Evolutionary conservation across 2,888 invertebrate genomes (phyloP), one percentile per base, ranked within the genome.

Genomic region (Drosophila dives): DNA sequence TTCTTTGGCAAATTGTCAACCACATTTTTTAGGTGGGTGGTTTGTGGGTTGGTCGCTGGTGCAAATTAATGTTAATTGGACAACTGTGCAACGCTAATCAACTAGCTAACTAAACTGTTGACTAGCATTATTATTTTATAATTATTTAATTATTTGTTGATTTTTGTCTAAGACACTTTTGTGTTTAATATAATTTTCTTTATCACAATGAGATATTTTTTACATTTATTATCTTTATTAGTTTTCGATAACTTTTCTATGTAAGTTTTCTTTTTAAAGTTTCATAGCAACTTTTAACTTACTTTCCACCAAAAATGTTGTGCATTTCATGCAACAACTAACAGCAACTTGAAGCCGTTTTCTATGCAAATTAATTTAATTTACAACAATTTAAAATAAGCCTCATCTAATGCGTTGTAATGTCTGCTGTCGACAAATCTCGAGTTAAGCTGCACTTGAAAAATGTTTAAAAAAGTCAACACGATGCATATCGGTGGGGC

Each of bases 351-450:
- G 3, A 56, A n/a, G 36, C 49, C 29, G 42, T 64, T 58, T 65
- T 33, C 42, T 76, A 75, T 85, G 70, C 71, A 77, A 71, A 77
- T 83, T 73, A 34, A 72, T 80, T 88, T 74, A 83, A 83, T 88
- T 83, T 74, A 67, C 77, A 80, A 81, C 81, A 85, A 85, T 85
- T 85, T 88, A 83, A 88, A 83, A 56, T 77, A 88, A 88, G 83
- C 77, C 69, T 38, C 38, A 64, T 73, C 81, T 85, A 86, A 85
- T 88, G 75, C 77, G 60, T 17, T 66, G 75, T 88, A 88, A 85
- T 85, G 80, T 75, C 83, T 68, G 72, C 81, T 71, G 85, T 83
- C 74, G 77, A 71, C 81, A 77, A 86, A 75, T 77, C 77, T 58
- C 69, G 53, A 54, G 56, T 45, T 86, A 88, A 88, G 83, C 88